A percentile compares a stretch with the other conserved stretches of the same genome.
These are phyloP conservation scores for Pardosa pseudoannulata DNA, from an alignment of 2,888 invertebrate species.

Conservation along the genomic window DNA sequence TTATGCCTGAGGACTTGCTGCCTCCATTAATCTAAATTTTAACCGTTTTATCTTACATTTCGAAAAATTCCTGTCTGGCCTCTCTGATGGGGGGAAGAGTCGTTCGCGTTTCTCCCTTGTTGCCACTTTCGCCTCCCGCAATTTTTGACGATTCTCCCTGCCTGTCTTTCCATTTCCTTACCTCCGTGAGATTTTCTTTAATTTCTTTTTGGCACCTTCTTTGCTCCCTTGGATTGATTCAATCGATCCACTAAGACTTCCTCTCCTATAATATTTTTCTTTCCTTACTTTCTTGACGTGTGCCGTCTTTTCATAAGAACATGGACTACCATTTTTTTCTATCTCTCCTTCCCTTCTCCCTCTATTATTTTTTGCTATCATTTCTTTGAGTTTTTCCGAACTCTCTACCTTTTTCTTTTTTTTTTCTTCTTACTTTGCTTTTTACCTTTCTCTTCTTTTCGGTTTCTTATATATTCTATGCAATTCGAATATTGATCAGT, in stretches of 20 bases:
- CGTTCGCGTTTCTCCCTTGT: constrained; percentile 17
- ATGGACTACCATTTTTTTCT: not conserved
- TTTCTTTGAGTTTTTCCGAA: not conserved
- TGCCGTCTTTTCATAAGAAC: constrained; percentile 4
- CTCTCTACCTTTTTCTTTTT: not conserved
- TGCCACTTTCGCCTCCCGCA: constrained; percentile 16
- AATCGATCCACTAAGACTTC: not conserved
- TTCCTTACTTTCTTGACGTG: not conserved
- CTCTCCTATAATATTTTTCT: not conserved
- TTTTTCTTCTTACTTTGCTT: not conserved
- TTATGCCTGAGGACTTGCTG: constrained; percentile 28
- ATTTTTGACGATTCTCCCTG: not conserved
- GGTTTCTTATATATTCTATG: not conserved
- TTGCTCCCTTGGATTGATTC: not conserved
- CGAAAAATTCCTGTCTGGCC: constrained; percentile 8
- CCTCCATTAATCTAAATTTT: constrained; percentile 64
- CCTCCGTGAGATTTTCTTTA: not conserved
- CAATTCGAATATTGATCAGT: not conserved
- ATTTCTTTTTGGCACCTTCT: not conserved
- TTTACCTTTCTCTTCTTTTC: not conserved
- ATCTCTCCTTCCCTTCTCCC: not conserved
- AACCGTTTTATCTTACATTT: constrained; percentile 19
- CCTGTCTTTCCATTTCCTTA: not conserved
- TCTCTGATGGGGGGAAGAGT: not conserved
- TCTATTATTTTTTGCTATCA: not conserved